Evolutionary conservation across 2,888 invertebrate genomes (phyloP), one percentile per base, ranked within the genome.

Genomic region (Corbicula japonica): DNA sequence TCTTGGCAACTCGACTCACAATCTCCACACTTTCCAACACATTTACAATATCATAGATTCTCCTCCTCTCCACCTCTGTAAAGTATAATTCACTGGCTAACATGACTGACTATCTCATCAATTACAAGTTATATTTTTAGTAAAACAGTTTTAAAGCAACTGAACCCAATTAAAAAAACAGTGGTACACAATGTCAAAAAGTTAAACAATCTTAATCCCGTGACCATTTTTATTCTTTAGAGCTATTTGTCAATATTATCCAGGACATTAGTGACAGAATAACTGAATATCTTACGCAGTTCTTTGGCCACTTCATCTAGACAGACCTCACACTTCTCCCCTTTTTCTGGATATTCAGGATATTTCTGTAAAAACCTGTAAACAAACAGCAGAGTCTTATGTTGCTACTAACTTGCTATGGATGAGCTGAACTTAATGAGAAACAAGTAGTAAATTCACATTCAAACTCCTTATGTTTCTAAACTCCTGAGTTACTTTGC

Each of bases 41-140:
- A 93, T 96, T 96, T 70, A 96, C 95, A 84, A 96, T 96, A 91
- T 96, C 96, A 93, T 96, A 96, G 93, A 96, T 95, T 88, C 96
- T 94, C 41, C 96, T 94, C 84, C 96, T 95, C 88, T 96, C 96
- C 8, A 96, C 96, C 58, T 95, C 93, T 91, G 83, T 21, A 85
- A 82, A 41, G 77, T n/a, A n/a, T n/a, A n/a, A n/a, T n/a, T n/a
- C n/a, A n/a, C n/a, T 46, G 72, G 44, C 65, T 52, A 46, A 46
- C 2, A 46, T 2, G 6, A 46, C 46, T 2, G 21, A 41, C 12
- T 3, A n/a, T 46, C 18, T n/a, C 18, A 46, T 21, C 18, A 21
- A 2, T 18, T 10, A 15, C 15, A 41, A 41, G 41, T 10, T 41
- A 15, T 41, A 10, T 41, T 41, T 12, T 41, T 41, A 12, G 41